phyloP scores from a whole-genome alignment of 1,140 invertebrate genomes.

The Vanessa atalanta region DNA sequence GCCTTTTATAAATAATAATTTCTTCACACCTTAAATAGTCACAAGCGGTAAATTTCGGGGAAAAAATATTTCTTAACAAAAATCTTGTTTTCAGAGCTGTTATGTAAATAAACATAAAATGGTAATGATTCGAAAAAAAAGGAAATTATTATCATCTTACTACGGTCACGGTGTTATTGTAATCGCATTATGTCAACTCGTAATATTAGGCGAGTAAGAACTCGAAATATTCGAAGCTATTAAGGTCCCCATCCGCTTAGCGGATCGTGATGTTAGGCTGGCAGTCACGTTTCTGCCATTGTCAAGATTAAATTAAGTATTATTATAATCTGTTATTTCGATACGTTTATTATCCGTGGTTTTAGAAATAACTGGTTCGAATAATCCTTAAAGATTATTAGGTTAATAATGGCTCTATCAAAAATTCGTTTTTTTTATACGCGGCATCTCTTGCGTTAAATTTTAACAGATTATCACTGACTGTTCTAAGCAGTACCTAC shows the following conservation, averaged over 20 bases:
- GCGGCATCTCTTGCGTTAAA: background rate
- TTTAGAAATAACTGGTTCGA: conserved; percentile 7
- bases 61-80: too few relatives aligned
- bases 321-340: conserved; percentile 59
- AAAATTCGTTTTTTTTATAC: background rate
- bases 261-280: conserved; percentile 54
- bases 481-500: too few relatives aligned
- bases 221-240: background rate
- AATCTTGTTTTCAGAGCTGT: background rate
- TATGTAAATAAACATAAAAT: background rate
- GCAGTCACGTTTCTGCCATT: conserved; percentile 50
- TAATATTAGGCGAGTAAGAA: conserved; percentile 5
- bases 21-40: too few relatives aligned
- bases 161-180: conserved; percentile 12
- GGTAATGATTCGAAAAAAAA: background rate
- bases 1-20: too few relatives aligned
- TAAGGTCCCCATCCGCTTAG: conserved; percentile 3
- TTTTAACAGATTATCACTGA: background rate
- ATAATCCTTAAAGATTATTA: background rate
- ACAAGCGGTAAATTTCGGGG: too few relatives aligned
- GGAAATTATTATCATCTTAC: conserved; percentile 7
- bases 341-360: conserved; percentile 40
- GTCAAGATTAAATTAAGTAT: conserved; percentile 65
- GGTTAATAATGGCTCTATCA: background rate
- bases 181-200: conserved; percentile 21